Evolutionary conservation across 2,888 invertebrate genomes (phyloP), one percentile per base, ranked within the genome.

Genomic region (Cryptus armator): DNA sequence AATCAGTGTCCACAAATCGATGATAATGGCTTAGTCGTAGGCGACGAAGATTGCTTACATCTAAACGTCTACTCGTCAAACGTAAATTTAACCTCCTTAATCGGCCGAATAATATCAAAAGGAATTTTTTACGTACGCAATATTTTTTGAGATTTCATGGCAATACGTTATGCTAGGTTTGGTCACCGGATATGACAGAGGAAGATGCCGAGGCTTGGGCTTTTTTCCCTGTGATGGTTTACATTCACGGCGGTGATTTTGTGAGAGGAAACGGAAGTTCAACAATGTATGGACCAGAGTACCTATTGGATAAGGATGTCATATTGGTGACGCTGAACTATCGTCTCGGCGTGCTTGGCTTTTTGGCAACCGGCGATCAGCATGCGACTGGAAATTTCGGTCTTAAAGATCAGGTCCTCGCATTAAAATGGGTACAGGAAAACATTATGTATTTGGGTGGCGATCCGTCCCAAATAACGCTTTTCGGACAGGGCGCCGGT

Each of bases 271-370:
- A 81, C 78, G 79, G 59, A 68, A 82, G 32, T 32, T 74, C 78
- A 5, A 64, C 19, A 32, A 29, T 19, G 48, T 43, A 14, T 24
- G 86, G 85, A 9, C 89, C 90, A 6, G 85, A 87, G 9, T 89
- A 86, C 37, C 44, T 90, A 0, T 12, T 90, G 2, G 90, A 90
- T 29, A 74, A 86, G n/a, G 85, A 89, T 10, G 48, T 89, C 2
- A 67, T 90, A 1, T 12, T 88, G 1, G 90, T 90, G 7, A 80
- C 80, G 9, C 48, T 89, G n/a, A 89, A 90, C 70, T 90, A 90
- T 64, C 90, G 90, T 0, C 75, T 90, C 0, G 88, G 89, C 6
- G 83, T 82, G 10, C 59, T 90, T 0, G 90, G 90, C 77, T 89
- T 87, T 37, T 67, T 88, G 9, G 86, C 84, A 53, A 88, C 87